phyloP scores from a whole-genome alignment of 1,140 invertebrate species.

The Acyrthosiphon pisum region DNA sequence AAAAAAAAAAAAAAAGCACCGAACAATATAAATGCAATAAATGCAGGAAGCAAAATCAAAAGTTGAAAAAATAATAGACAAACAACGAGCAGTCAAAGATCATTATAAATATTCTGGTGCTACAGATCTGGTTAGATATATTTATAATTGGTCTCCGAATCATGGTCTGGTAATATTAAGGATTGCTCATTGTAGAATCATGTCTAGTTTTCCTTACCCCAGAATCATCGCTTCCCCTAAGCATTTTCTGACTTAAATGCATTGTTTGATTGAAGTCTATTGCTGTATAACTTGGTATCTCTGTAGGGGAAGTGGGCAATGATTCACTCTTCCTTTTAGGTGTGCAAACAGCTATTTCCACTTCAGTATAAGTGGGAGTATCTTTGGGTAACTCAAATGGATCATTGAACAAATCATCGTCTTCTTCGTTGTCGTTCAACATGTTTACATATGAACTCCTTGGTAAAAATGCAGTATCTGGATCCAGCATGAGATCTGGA shows the following conservation, averaged over 20 bases:
- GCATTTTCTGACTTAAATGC: constrained; percentile 75
- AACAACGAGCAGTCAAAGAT: neutral
- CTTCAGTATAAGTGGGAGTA: constrained; percentile 66
- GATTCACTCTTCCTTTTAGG: constrained; percentile 62
- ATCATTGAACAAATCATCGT: constrained; percentile 36
- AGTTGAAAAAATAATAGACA: neutral
- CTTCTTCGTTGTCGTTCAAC: constrained; percentile 16
- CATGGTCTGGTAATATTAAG: neutral
- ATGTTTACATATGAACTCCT: neutral
- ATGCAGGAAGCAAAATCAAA: neutral
- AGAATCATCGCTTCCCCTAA: constrained; percentile 66
- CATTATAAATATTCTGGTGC: neutral
- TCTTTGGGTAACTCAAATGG: constrained; percentile 67
- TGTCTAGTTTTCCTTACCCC: constrained; percentile 72
- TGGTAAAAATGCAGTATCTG: constrained; percentile 21
- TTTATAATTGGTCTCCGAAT: neutral
- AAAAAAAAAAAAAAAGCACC: neutral
- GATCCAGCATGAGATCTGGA: constrained; percentile 50
- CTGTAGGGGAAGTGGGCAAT: constrained; percentile 67
- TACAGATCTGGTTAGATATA: neutral
- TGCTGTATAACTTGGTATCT: constrained; percentile 78
- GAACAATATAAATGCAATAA: neutral
- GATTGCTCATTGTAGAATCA: constrained; percentile 65
- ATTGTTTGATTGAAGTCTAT: constrained; percentile 94
- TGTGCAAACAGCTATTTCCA: constrained; percentile 61